phyloP scores from a whole-genome alignment of 37 sponge, comb jelly and placozoan genomes.

The Eunapius fragilis region DNA sequence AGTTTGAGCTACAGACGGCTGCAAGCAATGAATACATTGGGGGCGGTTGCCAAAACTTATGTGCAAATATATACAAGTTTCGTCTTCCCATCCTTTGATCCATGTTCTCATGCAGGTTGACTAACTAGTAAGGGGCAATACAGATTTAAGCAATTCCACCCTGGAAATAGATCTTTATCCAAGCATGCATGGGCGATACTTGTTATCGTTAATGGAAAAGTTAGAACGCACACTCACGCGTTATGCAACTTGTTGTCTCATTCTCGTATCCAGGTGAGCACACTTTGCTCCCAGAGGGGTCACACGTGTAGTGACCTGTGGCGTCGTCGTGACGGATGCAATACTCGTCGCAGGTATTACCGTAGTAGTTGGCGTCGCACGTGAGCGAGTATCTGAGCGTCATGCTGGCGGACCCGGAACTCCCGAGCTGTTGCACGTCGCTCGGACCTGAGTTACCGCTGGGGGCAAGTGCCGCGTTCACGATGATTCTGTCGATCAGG shows the following conservation, averaged over 20 bases:
- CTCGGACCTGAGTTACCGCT: neutral
- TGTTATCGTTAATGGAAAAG: too few relatives aligned
- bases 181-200: too few relatives aligned
- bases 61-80: too few relatives aligned
- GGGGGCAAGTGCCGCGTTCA: neutral
- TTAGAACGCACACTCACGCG: too few relatives aligned
- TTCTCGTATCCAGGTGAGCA: conserved; percentile 40
- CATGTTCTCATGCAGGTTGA: too few relatives aligned
- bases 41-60: neutral
- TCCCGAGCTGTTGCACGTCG: neutral
- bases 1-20: conserved; percentile 46
- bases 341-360: conserved; percentile 18
- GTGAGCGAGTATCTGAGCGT: neutral
- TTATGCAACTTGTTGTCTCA: conserved; percentile 19
- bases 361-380: conserved; percentile 61
- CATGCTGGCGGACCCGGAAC: conserved; percentile 6
- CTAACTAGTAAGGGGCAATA: too few relatives aligned
- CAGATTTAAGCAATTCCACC: too few relatives aligned
- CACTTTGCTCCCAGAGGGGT: conserved; percentile 31
- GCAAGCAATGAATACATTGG: neutral
- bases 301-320: conserved; percentile 57
- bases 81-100: too few relatives aligned
- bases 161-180: too few relatives aligned
- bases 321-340: conserved; percentile 32
- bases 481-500: conserved; percentile 35